Conservation (phyloP, 2,113 vertebrate species). For the Crypturellus undulatus region DNA sequence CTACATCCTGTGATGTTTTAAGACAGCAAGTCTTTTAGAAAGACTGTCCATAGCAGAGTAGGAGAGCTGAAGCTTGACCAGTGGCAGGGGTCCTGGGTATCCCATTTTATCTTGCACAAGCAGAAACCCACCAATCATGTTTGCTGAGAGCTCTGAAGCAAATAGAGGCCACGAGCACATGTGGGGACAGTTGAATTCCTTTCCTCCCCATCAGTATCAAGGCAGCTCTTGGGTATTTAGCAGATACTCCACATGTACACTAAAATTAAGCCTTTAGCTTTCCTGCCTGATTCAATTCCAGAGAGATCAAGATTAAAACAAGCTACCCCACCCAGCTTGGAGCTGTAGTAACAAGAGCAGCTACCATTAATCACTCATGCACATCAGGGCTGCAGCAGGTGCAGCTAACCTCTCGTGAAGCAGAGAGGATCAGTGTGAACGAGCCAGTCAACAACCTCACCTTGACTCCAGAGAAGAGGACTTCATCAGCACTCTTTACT, state of each 20-base stretch:
- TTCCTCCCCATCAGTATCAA: not conserved
- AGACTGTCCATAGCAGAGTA: not conserved
- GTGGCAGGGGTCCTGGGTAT: not conserved
- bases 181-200: not conserved
- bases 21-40: not conserved
- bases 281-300: not conserved
- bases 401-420: not conserved
- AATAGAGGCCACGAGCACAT: not conserved
- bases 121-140: not conserved
- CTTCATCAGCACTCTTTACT: constrained; percentile 95
- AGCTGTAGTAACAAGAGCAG: not conserved
- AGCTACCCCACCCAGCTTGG: not conserved
- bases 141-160: not conserved
- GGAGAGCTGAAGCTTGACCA: not conserved
- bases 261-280: not conserved
- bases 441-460: constrained; percentile 68
- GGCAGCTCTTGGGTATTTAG: not conserved
- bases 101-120: not conserved
- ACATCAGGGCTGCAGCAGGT: not conserved
- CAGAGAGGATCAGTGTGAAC: not conserved
- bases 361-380: not conserved
- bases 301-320: not conserved
- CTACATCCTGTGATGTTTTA: not conserved
- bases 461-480: constrained; percentile 95
- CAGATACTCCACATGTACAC: not conserved